Percentiles rank a stretch among this genome's conserved stretches.
These are phyloP conservation scores for Cynopterus sphinx DNA, from an alignment of 2,797 vertebrate genomes.

Conservation along the genomic window DNA sequence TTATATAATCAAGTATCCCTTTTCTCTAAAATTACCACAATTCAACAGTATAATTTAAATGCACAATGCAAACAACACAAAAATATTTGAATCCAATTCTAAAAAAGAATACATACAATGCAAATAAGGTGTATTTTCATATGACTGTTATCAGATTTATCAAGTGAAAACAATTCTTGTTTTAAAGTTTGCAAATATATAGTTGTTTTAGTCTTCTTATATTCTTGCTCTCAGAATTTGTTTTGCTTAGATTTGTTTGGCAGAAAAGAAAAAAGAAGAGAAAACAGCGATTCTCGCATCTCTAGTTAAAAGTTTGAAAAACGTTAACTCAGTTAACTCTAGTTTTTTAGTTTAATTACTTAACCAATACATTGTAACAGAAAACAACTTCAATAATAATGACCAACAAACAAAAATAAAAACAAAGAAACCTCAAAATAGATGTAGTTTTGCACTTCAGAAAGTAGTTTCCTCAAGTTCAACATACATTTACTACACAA, in stretches of 20 bases:
- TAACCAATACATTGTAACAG: not conserved
- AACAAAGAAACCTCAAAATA: not conserved
- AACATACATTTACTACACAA: not conserved
- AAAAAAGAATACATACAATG: not conserved
- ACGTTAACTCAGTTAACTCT: not conserved
- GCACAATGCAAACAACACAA: not conserved
- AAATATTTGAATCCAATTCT: not conserved
- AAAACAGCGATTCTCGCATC: not conserved
- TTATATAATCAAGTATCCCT: not conserved
- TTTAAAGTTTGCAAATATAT: not conserved
- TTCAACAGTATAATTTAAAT: not conserved
- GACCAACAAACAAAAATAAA: not conserved
- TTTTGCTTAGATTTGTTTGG: not conserved
- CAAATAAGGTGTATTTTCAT: not conserved
- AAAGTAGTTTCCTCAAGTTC: not conserved
- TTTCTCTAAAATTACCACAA: constrained; percentile 40
- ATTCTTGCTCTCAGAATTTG: not conserved
- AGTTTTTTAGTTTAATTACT: not conserved
- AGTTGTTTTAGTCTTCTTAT: not conserved
- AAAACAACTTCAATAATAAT: not conserved
- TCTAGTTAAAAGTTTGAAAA: not conserved
- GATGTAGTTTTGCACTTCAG: not conserved
- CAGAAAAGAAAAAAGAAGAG: not conserved
- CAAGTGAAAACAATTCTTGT: not conserved
- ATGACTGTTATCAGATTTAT: not conserved